A percentile compares a stretch with the other conserved stretches of the same genome.
These are phyloP conservation scores for Trialeurodes vaporariorum DNA, from an alignment of 1,140 invertebrate species.

Conservation along the genomic window DNA sequence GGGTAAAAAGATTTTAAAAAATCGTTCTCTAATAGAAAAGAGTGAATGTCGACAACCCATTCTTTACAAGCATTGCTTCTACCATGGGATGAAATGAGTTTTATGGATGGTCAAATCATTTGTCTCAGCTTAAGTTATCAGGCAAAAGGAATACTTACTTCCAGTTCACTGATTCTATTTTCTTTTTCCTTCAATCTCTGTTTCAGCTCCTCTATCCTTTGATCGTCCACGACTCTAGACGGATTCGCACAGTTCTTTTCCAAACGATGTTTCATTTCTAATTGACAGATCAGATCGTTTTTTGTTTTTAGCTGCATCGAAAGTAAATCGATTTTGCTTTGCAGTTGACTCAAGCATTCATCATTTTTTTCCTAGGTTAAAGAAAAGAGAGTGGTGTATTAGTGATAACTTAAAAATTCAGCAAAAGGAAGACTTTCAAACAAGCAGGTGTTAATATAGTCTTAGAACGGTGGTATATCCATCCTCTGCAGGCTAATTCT, in stretches of 20 bases:
- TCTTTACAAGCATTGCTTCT: too few species aligned
- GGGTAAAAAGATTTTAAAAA: too few species aligned
- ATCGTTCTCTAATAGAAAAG: too few species aligned
- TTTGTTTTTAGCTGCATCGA: background rate
- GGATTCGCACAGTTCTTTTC: background rate
- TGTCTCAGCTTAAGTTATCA: too few species aligned
- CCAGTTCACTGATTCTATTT: background rate
- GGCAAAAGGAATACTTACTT: background rate
- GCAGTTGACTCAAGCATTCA: background rate
- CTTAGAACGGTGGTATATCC: too few species aligned
- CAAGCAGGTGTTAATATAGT: too few species aligned
- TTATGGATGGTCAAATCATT: too few species aligned
- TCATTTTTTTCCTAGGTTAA: background rate
- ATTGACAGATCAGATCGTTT: background rate
- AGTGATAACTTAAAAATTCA: too few species aligned
- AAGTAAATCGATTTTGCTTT: background rate
- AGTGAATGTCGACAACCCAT: too few species aligned
- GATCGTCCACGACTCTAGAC: background rate
- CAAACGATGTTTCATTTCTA: background rate
- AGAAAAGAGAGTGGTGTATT: background rate
- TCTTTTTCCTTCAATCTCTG: background rate
- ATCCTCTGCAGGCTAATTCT: too few species aligned
- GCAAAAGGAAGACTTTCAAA: background rate
- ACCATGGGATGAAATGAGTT: too few species aligned
- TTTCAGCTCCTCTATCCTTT: background rate